Conservation (phyloP, 2,797 vertebrate species). For the Cirrhinus molitorella region DNA sequence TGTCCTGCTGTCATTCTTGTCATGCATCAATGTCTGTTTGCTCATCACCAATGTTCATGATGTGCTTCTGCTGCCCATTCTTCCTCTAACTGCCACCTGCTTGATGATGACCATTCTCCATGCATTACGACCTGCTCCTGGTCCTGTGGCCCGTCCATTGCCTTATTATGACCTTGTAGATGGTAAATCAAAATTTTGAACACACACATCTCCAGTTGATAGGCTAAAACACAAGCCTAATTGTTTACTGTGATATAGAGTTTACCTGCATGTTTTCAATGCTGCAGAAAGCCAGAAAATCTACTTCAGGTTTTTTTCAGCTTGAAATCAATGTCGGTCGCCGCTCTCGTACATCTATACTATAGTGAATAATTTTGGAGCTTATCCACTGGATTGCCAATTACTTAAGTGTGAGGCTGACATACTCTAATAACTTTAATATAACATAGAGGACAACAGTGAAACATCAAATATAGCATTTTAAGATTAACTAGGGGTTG, state of each 20-base stretch:
- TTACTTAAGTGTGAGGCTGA: background rate
- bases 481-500: background rate
- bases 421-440: background rate
- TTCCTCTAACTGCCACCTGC: constrained; percentile 54
- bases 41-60: constrained; percentile 40
- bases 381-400: constrained; percentile 47
- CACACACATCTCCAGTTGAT: constrained; percentile 47
- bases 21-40: constrained; percentile 37
- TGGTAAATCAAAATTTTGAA: constrained; percentile 67
- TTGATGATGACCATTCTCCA: constrained; percentile 58
- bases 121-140: no score
- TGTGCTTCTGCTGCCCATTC: constrained; percentile 55
- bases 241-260: constrained; percentile 27
- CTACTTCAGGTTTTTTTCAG: background rate
- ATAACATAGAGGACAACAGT: background rate
- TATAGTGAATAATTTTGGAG: constrained; percentile 41
- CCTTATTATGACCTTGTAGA: constrained; percentile 64
- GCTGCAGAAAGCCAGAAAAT: background rate
- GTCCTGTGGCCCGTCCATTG: constrained; percentile 52
- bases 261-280: constrained; percentile 1
- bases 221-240: constrained; percentile 40
- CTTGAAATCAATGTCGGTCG: background rate
- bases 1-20: constrained; percentile 32
- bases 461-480: background rate
- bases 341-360: constrained; percentile 15